These are phyloP conservation scores for Drosophila arawakana DNA, from an alignment of 1,140 invertebrate species.

Conservation along the genomic window DNA sequence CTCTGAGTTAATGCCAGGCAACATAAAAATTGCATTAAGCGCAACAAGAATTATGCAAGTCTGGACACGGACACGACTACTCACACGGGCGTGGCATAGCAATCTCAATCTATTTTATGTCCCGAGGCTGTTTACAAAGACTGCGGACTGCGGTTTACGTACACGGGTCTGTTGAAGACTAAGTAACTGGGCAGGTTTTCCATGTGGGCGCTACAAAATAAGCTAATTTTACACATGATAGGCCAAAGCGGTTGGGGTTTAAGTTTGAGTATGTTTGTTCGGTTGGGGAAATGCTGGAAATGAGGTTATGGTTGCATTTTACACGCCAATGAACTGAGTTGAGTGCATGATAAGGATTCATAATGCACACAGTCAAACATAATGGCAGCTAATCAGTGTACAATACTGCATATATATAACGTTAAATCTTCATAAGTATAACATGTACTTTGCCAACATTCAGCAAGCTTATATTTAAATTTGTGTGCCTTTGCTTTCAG, in stretches of 20 bases:
- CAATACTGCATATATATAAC: background rate
- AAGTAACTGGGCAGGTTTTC: slow-evolving; percentile 52
- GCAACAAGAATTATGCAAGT: slow-evolving; percentile 75
- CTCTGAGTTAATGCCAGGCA: slow-evolving; percentile 64
- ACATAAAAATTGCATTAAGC: slow-evolving; percentile 81
- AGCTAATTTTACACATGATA: slow-evolving; percentile 83
- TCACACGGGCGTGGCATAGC: slow-evolving; percentile 14
- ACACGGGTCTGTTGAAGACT: background rate
- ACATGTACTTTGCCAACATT: slow-evolving; percentile 16
- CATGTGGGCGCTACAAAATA: slow-evolving; percentile 65
- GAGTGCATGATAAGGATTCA: slow-evolving; percentile 29
- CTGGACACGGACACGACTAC: background rate
- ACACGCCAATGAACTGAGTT: slow-evolving; percentile 37
- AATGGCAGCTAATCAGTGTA: slow-evolving; percentile 40
- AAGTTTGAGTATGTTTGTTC: slow-evolving; percentile 26
- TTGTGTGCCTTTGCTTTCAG: background rate
- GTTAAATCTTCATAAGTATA: slow-evolving; percentile 1
- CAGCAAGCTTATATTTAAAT: slow-evolving; percentile 15
- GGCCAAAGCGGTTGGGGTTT: slow-evolving; percentile 38
- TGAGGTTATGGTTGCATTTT: slow-evolving; percentile 59
- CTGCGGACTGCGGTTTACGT: background rate
- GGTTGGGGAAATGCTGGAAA: slow-evolving; percentile 26
- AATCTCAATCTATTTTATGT: slow-evolving; percentile 69
- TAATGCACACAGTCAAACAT: slow-evolving; percentile 24
- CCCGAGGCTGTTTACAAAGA: slow-evolving; percentile 49